A percentile compares a stretch with the other conserved stretches of the same genome.
These are phyloP conservation scores for pig (Sus scrofa) DNA, from an alignment of 2,113 vertebrate genomes.

Conservation along the genomic window T2T-Sscrofa CM000824.6:64608501-64609000, in stretches of 20 bases:
- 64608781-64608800: too few relatives aligned
- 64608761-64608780: too few relatives aligned
- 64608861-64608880: too few relatives aligned
- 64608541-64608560: not conserved
- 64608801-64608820: too few relatives aligned
- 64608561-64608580: not conserved
- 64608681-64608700: not conserved
- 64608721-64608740: too few relatives aligned
- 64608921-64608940: not conserved
- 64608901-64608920: not conserved
- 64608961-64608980: not conserved
- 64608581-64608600: not conserved
- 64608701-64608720: not conserved
- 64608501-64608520: not conserved
- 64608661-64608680: not conserved
- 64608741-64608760: too few relatives aligned
- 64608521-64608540: not conserved
- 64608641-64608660: not conserved
- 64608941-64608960: not conserved
- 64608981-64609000: slow-evolving; percentile 2
- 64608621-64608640: not conserved
- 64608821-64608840: too few relatives aligned
- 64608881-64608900: too few relatives aligned
- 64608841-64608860: too few relatives aligned
- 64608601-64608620: not conserved